Evolutionary conservation across 2,888 invertebrate species (phyloP).

Genomic region (Micoletzkya japonica): DNA sequence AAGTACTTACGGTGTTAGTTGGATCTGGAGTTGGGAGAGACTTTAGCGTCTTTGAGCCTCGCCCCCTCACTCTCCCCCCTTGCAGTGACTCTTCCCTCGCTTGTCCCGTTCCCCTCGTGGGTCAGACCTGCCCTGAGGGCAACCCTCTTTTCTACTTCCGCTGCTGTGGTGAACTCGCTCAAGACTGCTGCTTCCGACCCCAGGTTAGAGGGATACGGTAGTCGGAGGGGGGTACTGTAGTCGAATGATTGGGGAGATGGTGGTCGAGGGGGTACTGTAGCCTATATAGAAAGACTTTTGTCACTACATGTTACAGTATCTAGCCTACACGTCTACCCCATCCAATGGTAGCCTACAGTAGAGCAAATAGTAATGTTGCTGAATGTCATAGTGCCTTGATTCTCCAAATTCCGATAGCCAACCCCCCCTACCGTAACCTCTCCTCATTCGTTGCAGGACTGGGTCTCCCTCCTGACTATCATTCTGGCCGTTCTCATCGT

Average conservation of each 20-base stretch:
- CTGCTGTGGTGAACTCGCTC: slow-evolving; percentile 31
- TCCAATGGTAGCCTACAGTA: too few relatives aligned
- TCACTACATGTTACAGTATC: not conserved
- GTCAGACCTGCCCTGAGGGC: slow-evolving; percentile 29
- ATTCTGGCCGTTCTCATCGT: slow-evolving; percentile 33
- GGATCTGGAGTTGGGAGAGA: too few relatives aligned
- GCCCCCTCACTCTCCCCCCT: not conserved
- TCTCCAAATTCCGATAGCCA: too few relatives aligned
- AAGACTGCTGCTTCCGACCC: slow-evolving; percentile 30
- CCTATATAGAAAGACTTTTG: not conserved
- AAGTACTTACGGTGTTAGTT: too few relatives aligned
- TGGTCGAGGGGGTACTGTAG: not conserved
- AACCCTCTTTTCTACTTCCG: slow-evolving; percentile 32
- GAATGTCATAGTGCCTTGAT: not conserved
- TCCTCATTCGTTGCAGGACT: slow-evolving; percentile 29
- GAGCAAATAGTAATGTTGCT: not conserved
- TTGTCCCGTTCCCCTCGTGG: slow-evolving; percentile 30
- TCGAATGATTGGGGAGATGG: not conserved
- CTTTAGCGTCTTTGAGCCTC: not conserved
- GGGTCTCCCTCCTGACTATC: slow-evolving; percentile 32
- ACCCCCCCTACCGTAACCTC: too few relatives aligned
- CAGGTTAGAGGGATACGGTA: slow-evolving; percentile 18
- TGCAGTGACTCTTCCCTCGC: slow-evolving; percentile 27
- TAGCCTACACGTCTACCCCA: not conserved
- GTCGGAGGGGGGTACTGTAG: not conserved